A percentile compares a stretch with the other conserved stretches of the same genome.
phyloP scores from a whole-genome alignment of 2,797 vertebrate species.

The Ctenosaura bakeri region DNA sequence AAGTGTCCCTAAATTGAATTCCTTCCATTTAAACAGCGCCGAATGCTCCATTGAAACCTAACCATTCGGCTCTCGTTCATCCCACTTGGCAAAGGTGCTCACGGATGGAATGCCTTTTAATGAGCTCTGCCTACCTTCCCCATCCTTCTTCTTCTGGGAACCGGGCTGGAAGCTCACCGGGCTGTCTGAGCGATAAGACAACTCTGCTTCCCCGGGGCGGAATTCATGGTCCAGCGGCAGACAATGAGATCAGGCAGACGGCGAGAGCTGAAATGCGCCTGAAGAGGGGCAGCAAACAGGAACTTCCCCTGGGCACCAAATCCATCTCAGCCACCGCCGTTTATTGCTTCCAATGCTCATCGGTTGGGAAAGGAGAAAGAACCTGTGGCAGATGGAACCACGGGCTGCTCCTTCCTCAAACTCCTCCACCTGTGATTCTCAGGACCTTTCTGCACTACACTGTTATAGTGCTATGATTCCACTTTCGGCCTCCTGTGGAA shows the following conservation, averaged over 20 bases:
- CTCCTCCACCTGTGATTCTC: fast-evolving
- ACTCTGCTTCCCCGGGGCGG: fast-evolving
- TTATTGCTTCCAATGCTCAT: not conserved
- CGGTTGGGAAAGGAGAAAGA: fast-evolving
- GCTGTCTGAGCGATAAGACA: not conserved
- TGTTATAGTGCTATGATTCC: no score
- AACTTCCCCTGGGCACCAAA: not conserved
- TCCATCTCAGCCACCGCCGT: not conserved
- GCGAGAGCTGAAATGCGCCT: not conserved
- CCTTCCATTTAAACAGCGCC: slow-evolving; percentile 54
- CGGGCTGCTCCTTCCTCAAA: not conserved
- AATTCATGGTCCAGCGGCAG: not conserved
- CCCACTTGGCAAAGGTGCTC: fast-evolving
- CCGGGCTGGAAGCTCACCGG: not conserved
- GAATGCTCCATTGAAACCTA: slow-evolving; percentile 43
- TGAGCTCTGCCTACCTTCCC: not conserved
- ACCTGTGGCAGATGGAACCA: not conserved
- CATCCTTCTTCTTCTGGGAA: not conserved
- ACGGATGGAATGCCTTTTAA: not conserved
- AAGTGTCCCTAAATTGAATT: slow-evolving; percentile 64
- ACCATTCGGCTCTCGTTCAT: not conserved
- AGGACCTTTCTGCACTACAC: no score
- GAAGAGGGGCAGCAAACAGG: not conserved
- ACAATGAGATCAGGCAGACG: not conserved
- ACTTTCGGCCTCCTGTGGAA: no score